Conservation (phyloP, 2,113 vertebrate species). For the Malurus elegans region DNA sequence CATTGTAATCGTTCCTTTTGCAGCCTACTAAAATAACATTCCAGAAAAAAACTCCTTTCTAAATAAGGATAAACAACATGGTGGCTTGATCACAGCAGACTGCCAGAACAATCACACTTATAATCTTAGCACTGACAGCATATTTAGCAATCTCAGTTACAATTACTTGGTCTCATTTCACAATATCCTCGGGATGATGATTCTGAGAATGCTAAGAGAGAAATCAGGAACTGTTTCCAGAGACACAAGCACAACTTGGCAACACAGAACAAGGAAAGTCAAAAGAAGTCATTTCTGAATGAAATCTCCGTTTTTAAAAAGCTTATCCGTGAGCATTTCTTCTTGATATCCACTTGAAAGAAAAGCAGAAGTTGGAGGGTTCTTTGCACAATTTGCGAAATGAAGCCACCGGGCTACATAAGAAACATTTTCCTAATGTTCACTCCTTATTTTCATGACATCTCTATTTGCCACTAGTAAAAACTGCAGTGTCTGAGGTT, state of each 20-base stretch:
- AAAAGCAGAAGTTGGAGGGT: neutral
- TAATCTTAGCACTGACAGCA: constrained; percentile 14
- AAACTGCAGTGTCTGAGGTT: accelerated
- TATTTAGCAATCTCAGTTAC: constrained; percentile 42
- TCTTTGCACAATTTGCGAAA: neutral
- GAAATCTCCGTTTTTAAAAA: neutral
- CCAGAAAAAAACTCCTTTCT: constrained; percentile 16
- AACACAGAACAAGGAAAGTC: neutral
- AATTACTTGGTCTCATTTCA: constrained; percentile 52
- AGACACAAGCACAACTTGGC: neutral
- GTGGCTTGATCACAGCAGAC: constrained; percentile 39
- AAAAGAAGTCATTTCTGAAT: neutral
- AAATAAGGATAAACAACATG: constrained; percentile 37
- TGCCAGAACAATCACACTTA: constrained; percentile 28
- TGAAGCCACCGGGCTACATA: neutral
- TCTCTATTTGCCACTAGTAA: neutral
- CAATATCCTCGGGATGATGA: constrained; percentile 23
- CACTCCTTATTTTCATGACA: neutral
- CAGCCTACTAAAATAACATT: constrained; percentile 14
- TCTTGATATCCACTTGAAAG: neutral
- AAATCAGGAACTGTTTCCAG: neutral
- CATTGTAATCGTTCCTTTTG: constrained; percentile 24
- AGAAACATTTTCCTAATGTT: neutral
- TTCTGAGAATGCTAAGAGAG: neutral
- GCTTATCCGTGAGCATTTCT: neutral